phyloP scores from a whole-genome alignment of 1,140 invertebrate genomes.

The Cecropterus lyciades region DNA sequence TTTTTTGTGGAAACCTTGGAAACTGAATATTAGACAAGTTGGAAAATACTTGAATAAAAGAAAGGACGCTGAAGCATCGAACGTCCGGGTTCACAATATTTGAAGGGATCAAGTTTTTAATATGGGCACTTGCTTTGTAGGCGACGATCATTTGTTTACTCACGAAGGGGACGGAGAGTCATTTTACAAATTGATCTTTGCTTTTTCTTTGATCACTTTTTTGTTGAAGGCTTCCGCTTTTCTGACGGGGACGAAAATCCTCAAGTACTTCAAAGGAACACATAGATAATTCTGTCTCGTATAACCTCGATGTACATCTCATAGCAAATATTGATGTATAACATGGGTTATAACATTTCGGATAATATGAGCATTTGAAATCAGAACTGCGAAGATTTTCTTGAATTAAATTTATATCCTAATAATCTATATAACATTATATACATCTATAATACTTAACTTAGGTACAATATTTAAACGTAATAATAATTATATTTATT shows the following conservation, averaged over 20 bases:
- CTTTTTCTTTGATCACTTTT: not conserved
- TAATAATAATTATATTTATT: too few relatives aligned
- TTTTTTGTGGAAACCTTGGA: not conserved
- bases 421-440: too few relatives aligned
- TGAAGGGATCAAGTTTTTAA: conserved; percentile 12
- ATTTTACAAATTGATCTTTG: not conserved
- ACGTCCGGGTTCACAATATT: not conserved
- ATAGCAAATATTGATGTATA: too few relatives aligned
- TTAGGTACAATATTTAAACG: too few relatives aligned
- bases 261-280: too few relatives aligned
- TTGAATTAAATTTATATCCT: too few relatives aligned
- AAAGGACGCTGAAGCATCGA: not conserved
- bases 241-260: not conserved
- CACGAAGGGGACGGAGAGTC: not conserved
- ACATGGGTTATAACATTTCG: too few relatives aligned
- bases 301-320: too few relatives aligned
- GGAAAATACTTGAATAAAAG: conserved; percentile 5
- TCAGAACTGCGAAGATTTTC: too few relatives aligned
- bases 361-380: too few relatives aligned
- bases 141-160: conserved; percentile 1
- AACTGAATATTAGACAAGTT: not conserved
- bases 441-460: too few relatives aligned
- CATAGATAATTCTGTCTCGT: too few relatives aligned
- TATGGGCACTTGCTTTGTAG: conserved; percentile 6
- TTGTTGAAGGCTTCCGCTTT: not conserved